Percentiles rank a stretch among this genome's conserved stretches.
Evolutionary conservation across 2,888 invertebrate genomes (phyloP).

Genomic region (Pimpla rufipes): DNA sequence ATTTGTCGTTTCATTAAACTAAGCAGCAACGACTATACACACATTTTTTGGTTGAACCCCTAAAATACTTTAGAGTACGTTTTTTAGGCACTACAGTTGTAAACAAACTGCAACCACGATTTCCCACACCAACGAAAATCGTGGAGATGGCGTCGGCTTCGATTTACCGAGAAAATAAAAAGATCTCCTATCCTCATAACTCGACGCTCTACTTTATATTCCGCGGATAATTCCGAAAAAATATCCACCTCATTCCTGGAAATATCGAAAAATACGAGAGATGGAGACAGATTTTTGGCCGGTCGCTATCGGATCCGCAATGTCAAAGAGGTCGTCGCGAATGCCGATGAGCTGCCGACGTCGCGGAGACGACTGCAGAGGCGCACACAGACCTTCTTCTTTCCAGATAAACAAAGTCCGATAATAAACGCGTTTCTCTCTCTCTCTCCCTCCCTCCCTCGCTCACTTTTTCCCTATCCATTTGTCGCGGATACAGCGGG

Average conservation of each 20-base stretch:
- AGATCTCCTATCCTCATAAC: not conserved
- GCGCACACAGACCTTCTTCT: not conserved
- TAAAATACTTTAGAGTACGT: no score
- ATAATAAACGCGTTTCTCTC: not conserved
- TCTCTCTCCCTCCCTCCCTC: slow-evolving; percentile 6
- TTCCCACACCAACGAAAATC: not conserved
- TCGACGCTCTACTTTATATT: not conserved
- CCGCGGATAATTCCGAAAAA: not conserved
- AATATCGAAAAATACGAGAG: not conserved
- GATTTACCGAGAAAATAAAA: not conserved
- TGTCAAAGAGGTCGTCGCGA: slow-evolving; percentile 6
- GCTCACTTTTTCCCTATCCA: not conserved
- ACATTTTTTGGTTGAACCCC: no score
- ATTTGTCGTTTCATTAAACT: no score
- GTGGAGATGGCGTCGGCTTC: not conserved
- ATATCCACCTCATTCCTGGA: not conserved
- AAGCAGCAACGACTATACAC: no score
- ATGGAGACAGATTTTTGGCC: no score
- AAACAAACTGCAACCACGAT: not conserved
- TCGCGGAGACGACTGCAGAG: not conserved
- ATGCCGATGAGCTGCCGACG: not conserved
- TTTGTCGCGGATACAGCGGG: not conserved
- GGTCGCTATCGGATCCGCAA: not conserved
- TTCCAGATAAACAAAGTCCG: not conserved
- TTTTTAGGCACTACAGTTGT: no score